Evolutionary conservation across 2,113 vertebrate genomes (phyloP).

Genomic region (Chloroceryle aenea): DNA sequence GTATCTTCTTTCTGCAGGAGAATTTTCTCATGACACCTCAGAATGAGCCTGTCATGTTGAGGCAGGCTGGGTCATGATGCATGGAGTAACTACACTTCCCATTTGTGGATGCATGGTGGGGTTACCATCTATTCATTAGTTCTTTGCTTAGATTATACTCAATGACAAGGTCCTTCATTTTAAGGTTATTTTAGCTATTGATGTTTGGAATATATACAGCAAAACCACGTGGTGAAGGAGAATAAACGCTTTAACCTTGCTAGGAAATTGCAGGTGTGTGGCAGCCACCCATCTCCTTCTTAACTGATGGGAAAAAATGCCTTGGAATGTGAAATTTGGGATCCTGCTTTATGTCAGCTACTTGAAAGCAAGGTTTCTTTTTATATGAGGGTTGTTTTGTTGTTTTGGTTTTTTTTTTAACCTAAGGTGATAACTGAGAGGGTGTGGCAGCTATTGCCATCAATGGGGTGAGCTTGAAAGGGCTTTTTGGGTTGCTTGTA

Average conservation of each 20-base stretch:
- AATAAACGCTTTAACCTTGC: not conserved
- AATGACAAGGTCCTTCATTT: not conserved
- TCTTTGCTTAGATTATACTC: not conserved
- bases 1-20: not conserved
- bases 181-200: not conserved
- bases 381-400: not conserved
- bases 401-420: not conserved
- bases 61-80: not conserved
- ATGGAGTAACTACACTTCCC: not conserved
- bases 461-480: not conserved
- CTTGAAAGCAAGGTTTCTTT: not conserved
- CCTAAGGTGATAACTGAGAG: not conserved
- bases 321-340: not conserved
- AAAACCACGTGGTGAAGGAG: not conserved
- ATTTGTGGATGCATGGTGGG: not conserved
- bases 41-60: not conserved
- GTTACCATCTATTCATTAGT: not conserved
- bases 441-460: not conserved
- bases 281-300: not conserved
- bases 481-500: not conserved
- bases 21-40: not conserved
- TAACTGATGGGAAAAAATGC: not conserved
- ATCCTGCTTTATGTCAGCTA: not conserved
- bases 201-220: not conserved
- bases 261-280: not conserved